phyloP scores from a whole-genome alignment of 2,113 vertebrate species.

The Rhipidura dahli region DNA sequence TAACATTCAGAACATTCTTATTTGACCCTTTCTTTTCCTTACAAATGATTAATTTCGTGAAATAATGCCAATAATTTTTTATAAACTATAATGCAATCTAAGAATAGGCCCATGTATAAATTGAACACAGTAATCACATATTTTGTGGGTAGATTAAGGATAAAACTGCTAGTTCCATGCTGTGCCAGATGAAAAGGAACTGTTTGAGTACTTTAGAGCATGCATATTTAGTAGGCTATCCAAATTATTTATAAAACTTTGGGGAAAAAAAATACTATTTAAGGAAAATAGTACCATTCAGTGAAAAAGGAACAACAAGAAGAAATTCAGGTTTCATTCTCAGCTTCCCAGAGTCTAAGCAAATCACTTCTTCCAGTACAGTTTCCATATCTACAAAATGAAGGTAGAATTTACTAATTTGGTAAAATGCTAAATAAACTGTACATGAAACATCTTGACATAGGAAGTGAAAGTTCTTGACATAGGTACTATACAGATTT shows the following conservation, averaged over 20 bases:
- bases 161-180: constrained; percentile 55
- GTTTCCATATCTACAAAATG: neutral
- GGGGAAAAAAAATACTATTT: constrained; percentile 43
- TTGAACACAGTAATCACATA: constrained; percentile 40
- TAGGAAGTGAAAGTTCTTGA: neutral
- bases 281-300: constrained; percentile 31
- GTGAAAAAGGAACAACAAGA: neutral
- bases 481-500: neutral
- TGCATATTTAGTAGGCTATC: constrained; percentile 61
- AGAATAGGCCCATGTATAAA: constrained; percentile 45
- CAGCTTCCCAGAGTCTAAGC: neutral
- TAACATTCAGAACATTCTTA: constrained; percentile 19
- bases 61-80: constrained; percentile 31
- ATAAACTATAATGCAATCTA: constrained; percentile 32
- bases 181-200: constrained; percentile 64
- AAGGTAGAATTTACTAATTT: neutral
- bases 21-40: neutral
- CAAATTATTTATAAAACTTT: constrained; percentile 66
- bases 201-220: constrained; percentile 44
- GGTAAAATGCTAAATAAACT: neutral
- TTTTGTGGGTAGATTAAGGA: constrained; percentile 57
- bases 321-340: constrained; percentile 2
- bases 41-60: constrained; percentile 20
- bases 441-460: neutral
- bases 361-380: neutral